Evolutionary conservation across 1,140 invertebrate species (phyloP), one percentile per base, ranked within the genome.

Genomic region (Drosophila pallidifrons): DNA sequence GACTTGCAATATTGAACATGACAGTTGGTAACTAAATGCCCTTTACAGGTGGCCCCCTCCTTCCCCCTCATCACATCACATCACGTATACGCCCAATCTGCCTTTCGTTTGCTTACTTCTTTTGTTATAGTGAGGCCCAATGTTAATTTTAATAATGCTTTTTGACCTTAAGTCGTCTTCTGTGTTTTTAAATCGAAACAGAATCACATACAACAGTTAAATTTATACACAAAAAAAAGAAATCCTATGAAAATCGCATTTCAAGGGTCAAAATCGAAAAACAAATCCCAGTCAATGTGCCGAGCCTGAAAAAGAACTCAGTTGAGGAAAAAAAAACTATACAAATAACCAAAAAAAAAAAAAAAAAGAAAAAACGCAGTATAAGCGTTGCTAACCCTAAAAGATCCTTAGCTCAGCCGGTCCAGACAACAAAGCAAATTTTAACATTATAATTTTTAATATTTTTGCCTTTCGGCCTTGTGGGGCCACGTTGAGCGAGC

Each of bases 371-470:
- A 30, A 60, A 46, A 41, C 38, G 13, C 57, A 54, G 51, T 58
- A 38, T 69, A 83, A 77, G 65, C 69, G 58, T 67, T 55, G 58
- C 58, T 83, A 87, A 88, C 83, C 80, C 83, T 82, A 79, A 77
- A 73, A 80, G 51, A 77, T 77, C 63, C 61, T 78, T 49, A 71
- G 81, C 79, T 68, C 64, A 73, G 64, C 32, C 75, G 54, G 46
- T 58, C 65, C 72, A 85, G 47, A 79, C 81, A 89, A 89, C 81
- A 88, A 80, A 89, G 80, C 81, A 88, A 88, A 89, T 89, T 82
- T 85, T 89, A 88, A 88, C 85, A 88, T 88, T 83, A 89, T 88
- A 89, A 88, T 89, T 88, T 88, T 88, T 89, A 85, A 89, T 89
- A 89, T 89, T 88, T 88, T 85, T 81, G 81, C 75, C 83, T 83